Percentiles rank a stretch among this genome's conserved stretches.
These are phyloP conservation scores for Rhyacophila evoluta DNA, from an alignment of 2,888 invertebrate genomes.

Conservation along the genomic window DNA sequence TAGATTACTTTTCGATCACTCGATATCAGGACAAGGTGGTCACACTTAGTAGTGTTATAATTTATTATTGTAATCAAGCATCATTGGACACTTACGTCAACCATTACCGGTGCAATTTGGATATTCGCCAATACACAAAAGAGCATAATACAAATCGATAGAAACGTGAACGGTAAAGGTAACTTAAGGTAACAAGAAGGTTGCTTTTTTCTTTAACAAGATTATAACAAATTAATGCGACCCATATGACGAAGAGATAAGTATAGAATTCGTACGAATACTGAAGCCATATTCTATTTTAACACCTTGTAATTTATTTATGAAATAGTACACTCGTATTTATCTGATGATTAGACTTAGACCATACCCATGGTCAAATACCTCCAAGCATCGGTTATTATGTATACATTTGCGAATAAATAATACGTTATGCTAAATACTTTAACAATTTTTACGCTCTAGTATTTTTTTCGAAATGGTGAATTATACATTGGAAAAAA, in stretches of 20 bases:
- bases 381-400: background rate
- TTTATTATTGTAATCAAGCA: background rate
- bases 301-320: background rate
- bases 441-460: too few species aligned
- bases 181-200: slow-evolving; percentile 15
- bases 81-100: too few species aligned
- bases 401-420: too few species aligned
- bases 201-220: slow-evolving; percentile 31
- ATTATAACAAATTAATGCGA: slow-evolving; percentile 29
- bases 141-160: too few species aligned
- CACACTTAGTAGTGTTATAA: background rate
- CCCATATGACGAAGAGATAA: background rate
- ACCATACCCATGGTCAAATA: slow-evolving; percentile 19
- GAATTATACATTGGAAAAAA: too few species aligned
- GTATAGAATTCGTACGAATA: slow-evolving; percentile 31
- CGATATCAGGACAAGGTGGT: background rate
- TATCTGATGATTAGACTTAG: background rate
- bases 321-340: background rate
- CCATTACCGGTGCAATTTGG: too few species aligned
- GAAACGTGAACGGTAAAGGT: background rate
- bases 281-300: slow-evolving; percentile 35
- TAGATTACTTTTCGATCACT: background rate
- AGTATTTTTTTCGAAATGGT: too few species aligned
- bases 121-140: too few species aligned
- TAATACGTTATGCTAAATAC: too few species aligned